phyloP scores from a whole-genome alignment of 2,888 invertebrate species.

The Watsonalla cultraria region DNA sequence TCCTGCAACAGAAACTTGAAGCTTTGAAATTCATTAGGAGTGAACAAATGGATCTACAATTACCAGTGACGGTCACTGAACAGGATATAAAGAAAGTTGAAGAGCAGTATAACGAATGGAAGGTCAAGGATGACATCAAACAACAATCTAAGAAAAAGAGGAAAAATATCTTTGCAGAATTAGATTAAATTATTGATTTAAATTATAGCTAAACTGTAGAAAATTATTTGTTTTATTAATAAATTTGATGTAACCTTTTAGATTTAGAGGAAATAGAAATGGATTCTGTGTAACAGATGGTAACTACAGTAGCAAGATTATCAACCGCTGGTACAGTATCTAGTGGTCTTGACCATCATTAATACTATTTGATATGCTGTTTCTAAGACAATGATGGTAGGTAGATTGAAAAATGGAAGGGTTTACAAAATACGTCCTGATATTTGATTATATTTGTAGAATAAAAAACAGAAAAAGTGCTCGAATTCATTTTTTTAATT shows the following conservation, averaged over 20 bases:
- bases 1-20: conserved; percentile 84
- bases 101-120: conserved; percentile 74
- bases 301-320: too few species aligned
- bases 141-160: conserved; percentile 60
- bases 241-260: too few species aligned
- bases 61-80: conserved; percentile 81
- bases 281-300: too few species aligned
- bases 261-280: too few species aligned
- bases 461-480: not conserved
- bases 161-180: conserved; percentile 47
- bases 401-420: too few species aligned
- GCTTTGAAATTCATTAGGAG: conserved; percentile 85
- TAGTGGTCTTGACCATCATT: too few species aligned
- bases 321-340: too few species aligned
- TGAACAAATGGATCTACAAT: conserved; percentile 84
- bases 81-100: conserved; percentile 82
- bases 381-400: too few species aligned
- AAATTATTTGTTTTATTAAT: conserved; percentile 2
- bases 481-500: not conserved
- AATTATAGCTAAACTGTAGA: conserved; percentile 9
- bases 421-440: too few species aligned
- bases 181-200: conserved; percentile 16
- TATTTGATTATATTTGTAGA: too few species aligned
- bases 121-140: conserved; percentile 54
- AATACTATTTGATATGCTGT: too few species aligned